Evolutionary conservation across 2,888 invertebrate species (phyloP), one percentile per base, ranked within the genome.

Genomic region (Brenthis hecate): DNA sequence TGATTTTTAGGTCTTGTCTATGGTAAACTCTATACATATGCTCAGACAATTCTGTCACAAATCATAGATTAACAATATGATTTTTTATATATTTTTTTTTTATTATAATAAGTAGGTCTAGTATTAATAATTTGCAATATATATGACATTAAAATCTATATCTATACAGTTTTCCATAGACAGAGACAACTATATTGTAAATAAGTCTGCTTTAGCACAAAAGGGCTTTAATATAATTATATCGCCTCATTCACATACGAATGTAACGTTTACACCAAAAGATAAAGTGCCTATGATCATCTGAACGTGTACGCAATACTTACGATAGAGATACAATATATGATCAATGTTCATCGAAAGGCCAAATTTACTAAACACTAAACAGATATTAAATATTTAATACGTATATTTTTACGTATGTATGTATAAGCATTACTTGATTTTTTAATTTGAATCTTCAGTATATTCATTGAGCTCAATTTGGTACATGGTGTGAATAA

Each of bases 181-280:
- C 60, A 16, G 56, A 63, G 65, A 51, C 13, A 56, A 64, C 65
- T 65, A 51, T 19, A 47, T 54, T 55, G 55, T 43, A 64, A 28
- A 57, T 68, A 61, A 57, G 51, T 66, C 54, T 62, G 68, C 68
- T 71, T 63, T 65, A 66, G 65, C 71, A 65, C 72, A 62, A 57
- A 58, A 61, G 55, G 58, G 72, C 68, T 69, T 69, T 68, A 64
- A 72, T 68, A 6, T 47, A 36, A 47, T 57, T 60, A 64, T 19
- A 32, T 65, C 56, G 32, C 67, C 57, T 54, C 63, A 54, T 57
- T 70, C 56, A 65, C 43, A 54, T 54, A 16, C 43, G 50, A 57
- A 67, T 56, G 36, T 51, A 58, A 50, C 47, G 65, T 13, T 32
- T 68, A 68, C 58, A 68, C 65, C 65, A 70, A 67, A 57, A 47